Conservation (phyloP, 2,797 vertebrate species). For the Tauraco hartlaubi region DNA sequence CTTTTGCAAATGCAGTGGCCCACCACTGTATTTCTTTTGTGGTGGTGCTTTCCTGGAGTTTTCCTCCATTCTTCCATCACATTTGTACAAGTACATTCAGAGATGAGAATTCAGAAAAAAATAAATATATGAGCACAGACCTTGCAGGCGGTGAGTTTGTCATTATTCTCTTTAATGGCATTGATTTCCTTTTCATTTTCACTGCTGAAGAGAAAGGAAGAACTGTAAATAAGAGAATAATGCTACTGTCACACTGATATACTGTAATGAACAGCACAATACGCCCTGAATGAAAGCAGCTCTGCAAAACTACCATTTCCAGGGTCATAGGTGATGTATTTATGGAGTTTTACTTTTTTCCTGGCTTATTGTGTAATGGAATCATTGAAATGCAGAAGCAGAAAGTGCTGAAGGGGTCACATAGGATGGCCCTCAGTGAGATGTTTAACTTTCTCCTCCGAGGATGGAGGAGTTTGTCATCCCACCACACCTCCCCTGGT, state of each 20-base stretch:
- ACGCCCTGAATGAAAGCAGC: slow-evolving; percentile 36
- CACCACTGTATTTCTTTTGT: not conserved
- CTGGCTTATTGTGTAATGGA: not conserved
- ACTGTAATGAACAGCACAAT: slow-evolving; percentile 54
- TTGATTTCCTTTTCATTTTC: slow-evolving; percentile 76
- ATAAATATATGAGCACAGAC: slow-evolving; percentile 13
- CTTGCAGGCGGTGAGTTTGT: slow-evolving; percentile 57
- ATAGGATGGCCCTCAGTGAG: not conserved
- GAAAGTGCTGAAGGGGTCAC: not conserved
- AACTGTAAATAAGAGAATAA: slow-evolving; percentile 76
- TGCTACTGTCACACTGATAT: slow-evolving; percentile 63
- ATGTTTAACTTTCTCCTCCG: not conserved
- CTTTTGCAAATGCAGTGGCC: not conserved
- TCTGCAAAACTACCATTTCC: slow-evolving; percentile 6
- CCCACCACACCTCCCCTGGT: rapidly evolving
- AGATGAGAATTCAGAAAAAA: slow-evolving; percentile 36
- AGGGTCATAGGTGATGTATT: slow-evolving; percentile 27
- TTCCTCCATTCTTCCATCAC: not conserved
- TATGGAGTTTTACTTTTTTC: not conserved
- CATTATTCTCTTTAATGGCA: slow-evolving; percentile 75
- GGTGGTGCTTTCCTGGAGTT: not conserved
- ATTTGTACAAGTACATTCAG: not conserved
- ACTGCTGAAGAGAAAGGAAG: slow-evolving; percentile 57
- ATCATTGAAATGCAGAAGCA: not conserved
- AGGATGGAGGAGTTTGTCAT: not conserved